Evolutionary conservation across 2,113 vertebrate species (phyloP).

Genomic region (Columbina picui): DNA sequence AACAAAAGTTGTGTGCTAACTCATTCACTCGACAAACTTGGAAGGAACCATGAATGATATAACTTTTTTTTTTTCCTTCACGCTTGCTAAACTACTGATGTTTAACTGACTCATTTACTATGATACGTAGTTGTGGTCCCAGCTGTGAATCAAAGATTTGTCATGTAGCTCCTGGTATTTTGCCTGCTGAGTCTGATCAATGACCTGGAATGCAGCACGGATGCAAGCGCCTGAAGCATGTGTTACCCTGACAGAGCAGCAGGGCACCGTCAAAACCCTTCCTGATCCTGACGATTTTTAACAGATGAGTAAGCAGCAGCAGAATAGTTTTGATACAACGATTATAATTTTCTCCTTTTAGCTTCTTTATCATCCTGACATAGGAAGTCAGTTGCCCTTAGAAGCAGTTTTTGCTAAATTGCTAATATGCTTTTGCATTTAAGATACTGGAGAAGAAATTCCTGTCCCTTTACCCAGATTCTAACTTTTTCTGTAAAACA

Average conservation of each 20-base stretch:
- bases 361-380: conserved; percentile 69
- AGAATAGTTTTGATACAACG: conserved; percentile 68
- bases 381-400: conserved; percentile 12
- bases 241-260: conserved; percentile 85
- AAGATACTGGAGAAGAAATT: neutral
- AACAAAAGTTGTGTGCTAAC: neutral
- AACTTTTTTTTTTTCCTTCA: conserved; percentile 67
- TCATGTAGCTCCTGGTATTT: conserved; percentile 74
- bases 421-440: neutral
- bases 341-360: conserved; percentile 71
- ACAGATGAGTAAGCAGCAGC: conserved; percentile 88
- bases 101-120: conserved; percentile 87
- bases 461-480: neutral
- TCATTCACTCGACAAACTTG: conserved; percentile 59
- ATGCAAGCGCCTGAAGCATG: conserved; percentile 85
- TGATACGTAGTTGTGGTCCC: conserved; percentile 84
- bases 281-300: conserved; percentile 80
- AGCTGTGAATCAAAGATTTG: conserved; percentile 87
- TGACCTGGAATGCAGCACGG: conserved; percentile 86
- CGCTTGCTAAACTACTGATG: conserved; percentile 83
- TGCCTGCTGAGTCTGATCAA: conserved; percentile 80
- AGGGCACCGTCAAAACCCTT: conserved; percentile 84
- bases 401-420: conserved; percentile 6
- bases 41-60: conserved; percentile 83
- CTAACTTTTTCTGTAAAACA: neutral